These are phyloP conservation scores for Merluccius polli DNA, from an alignment of 2,797 vertebrate species.

Conservation along the genomic window DNA sequence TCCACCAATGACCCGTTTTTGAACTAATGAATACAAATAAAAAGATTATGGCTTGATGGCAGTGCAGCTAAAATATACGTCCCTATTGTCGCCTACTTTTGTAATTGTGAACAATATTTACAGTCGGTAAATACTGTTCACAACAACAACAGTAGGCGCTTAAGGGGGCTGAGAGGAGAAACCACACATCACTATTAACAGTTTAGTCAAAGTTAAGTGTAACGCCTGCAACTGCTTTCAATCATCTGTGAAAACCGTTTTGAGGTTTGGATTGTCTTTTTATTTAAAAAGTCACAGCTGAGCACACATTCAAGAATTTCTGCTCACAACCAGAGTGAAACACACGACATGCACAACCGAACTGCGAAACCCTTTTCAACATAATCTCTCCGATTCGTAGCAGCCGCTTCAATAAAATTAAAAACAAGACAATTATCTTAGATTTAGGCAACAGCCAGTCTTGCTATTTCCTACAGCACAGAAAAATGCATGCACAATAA, in stretches of 20 bases:
- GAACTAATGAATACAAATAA: too few relatives aligned
- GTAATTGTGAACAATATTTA: too few relatives aligned
- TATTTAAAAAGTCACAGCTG: slow-evolving; percentile 3
- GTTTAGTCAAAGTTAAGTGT: neutral
- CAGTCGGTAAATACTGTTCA: too few relatives aligned
- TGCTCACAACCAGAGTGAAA: neutral
- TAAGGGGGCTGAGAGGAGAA: too few relatives aligned
- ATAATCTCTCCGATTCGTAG: neutral
- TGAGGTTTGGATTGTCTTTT: neutral
- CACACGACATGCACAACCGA: neutral
- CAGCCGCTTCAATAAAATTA: neutral
- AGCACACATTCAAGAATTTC: neutral
- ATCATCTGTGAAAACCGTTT: neutral
- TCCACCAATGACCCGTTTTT: too few relatives aligned
- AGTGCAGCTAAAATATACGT: too few relatives aligned
- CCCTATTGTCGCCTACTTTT: too few relatives aligned
- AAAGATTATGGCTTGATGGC: too few relatives aligned
- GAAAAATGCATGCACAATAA: neutral
- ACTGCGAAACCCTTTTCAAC: neutral
- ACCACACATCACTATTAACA: too few relatives aligned
- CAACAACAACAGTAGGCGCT: too few relatives aligned
- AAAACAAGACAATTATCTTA: neutral
- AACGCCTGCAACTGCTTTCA: neutral
- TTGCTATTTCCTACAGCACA: neutral
- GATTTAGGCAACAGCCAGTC: neutral